phyloP scores from a whole-genome alignment of 1,140 invertebrate genomes.

The Diploscapter pachys region DNA sequence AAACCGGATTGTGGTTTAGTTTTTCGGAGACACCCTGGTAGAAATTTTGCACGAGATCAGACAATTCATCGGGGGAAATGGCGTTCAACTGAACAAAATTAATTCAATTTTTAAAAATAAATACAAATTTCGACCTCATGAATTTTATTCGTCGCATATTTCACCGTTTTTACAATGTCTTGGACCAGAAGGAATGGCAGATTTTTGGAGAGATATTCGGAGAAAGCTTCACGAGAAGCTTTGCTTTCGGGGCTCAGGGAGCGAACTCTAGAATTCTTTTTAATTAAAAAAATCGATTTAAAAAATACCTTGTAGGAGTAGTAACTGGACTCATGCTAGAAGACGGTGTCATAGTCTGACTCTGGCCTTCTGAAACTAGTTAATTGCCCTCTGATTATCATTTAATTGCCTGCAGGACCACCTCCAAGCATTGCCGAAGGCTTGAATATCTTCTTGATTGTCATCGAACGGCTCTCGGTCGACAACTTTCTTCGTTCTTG shows the following conservation, averaged over 20 bases:
- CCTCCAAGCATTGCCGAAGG: conserved; percentile 60
- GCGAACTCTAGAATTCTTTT: conserved; percentile 22
- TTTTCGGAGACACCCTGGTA: conserved; percentile 75
- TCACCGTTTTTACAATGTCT: conserved; percentile 70
- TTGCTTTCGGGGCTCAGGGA: conserved; percentile 60
- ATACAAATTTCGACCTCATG: conserved; percentile 62
- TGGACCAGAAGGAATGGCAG: conserved; percentile 63
- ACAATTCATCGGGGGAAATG: conserved; percentile 76
- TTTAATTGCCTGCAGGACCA: not conserved
- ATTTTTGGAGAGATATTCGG: conserved; percentile 59
- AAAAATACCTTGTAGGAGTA: too few relatives aligned
- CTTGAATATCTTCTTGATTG: conserved; percentile 75
- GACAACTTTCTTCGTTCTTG: conserved; percentile 81
- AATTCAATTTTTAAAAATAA: not conserved
- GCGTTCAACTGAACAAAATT: conserved; percentile 35
- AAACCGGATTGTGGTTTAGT: not conserved
- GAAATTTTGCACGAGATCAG: conserved; percentile 83
- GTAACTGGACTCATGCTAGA: too few relatives aligned
- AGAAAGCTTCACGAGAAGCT: conserved; percentile 60
- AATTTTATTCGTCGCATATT: conserved; percentile 70
- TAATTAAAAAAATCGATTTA: too few relatives aligned
- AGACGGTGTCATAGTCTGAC: too few relatives aligned
- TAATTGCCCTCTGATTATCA: not conserved
- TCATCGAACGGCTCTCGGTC: conserved; percentile 75
- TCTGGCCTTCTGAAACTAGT: not conserved